Conservation (phyloP, 1,140 invertebrate species). For the Trachymyrmex cornetzi region DNA sequence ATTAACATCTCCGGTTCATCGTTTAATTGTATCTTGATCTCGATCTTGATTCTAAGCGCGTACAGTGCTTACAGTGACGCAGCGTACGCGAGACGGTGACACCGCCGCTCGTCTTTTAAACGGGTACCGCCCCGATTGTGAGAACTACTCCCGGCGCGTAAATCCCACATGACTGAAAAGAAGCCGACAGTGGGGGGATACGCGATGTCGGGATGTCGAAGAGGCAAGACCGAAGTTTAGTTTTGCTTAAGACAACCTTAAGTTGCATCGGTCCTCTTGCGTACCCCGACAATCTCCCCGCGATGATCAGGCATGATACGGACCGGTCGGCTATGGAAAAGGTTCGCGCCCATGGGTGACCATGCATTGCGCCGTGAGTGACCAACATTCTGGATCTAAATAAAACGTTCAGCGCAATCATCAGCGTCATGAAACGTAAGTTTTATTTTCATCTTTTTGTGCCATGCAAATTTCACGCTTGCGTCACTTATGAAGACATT, state of each 20-base stretch:
- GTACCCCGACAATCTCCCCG: constrained; percentile 51
- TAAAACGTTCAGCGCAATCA: constrained; percentile 16
- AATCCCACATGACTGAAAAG: constrained; percentile 77
- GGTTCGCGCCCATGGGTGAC: not conserved
- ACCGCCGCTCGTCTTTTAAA: constrained; percentile 55
- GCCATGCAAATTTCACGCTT: not conserved
- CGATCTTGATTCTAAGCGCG: not conserved
- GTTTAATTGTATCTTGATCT: not conserved
- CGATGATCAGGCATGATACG: constrained; percentile 32
- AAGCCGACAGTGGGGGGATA: constrained; percentile 73
- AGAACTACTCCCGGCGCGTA: constrained; percentile 68
- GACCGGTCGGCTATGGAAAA: constrained; percentile 3
- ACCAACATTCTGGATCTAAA: not conserved
- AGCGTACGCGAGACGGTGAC: not conserved
- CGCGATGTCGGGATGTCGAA: constrained; percentile 78
- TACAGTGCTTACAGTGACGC: not conserved
- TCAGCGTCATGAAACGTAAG: constrained; percentile 49
- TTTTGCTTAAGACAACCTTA: constrained; percentile 81
- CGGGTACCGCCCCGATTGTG: constrained; percentile 37
- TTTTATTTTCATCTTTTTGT: not conserved
- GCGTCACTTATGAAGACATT: not conserved
- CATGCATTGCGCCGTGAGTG: not conserved
- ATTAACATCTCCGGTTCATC: not conserved
- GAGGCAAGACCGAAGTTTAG: constrained; percentile 77
- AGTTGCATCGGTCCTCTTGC: constrained; percentile 70